Base-by-base conservation (phyloP, 2,113 vertebrate genomes). In the Pollimyrus isidori region DNA sequence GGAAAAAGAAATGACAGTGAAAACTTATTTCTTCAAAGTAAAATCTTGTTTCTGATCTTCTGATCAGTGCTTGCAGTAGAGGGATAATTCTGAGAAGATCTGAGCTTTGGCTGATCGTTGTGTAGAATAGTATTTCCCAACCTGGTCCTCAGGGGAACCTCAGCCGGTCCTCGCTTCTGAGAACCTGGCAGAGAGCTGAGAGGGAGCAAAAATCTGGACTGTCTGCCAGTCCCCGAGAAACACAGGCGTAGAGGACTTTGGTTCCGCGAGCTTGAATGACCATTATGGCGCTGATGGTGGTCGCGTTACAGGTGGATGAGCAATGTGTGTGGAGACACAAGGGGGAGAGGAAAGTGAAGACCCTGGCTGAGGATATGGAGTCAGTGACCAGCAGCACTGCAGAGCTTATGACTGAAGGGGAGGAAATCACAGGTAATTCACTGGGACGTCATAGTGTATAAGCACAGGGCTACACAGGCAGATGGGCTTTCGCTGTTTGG, bases 301-400 rank as follows among this genome's bases (percentile, higher is more conserved):
- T 85, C 48, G n/a, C 45, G 69, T 65, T 35, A 0, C 0, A 99
- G 98, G 98, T 99, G 83, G 98, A 99, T 69, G 98, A 99, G 62
- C 94, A 97, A 90, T 97, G 96, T 58, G 93, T 98, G 82, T 97
- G 96, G 93, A 96, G 98, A 87, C 98, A 99, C 94, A 91, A 92
- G 50, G 97, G 98, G 0, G 98, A 99, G 89, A 96, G 98, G 90
- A 99, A 96, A 92, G 96, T 97, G 89, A 98, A 97, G 91, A 94
- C 96, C 0, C 92, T 97, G 48, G 98, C 99, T 0, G 98, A 99
- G 91, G 97, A 99, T 53, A 91, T 97, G 94, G 97, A 98, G 48
- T 95, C 95, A 0, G 94, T 96, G 88, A 94, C 96, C 0, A 96
- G 96, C 88, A 95, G 94, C 80, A 93, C 96, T 46, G 92, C 95